Evolutionary conservation across 1,140 invertebrate species (phyloP), one percentile per base, ranked within the genome.

Genomic region (Heliconius hewitsoni): DNA sequence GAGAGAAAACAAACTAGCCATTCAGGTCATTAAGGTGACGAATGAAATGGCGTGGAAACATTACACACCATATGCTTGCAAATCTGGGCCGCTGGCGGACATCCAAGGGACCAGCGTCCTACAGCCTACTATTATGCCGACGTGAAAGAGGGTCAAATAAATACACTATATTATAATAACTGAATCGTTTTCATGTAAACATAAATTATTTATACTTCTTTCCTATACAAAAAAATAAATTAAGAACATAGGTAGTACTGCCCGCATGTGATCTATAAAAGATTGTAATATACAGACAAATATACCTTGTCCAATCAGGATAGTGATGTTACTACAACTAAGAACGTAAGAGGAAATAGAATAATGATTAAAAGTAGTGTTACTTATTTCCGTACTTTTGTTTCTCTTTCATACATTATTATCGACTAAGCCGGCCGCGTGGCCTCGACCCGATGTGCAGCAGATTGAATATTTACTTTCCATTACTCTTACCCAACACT

Each of bases 61-160:
- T 57, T 57, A 50, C 71, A 66, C 55, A 23, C 76, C 76, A 78
- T 78, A 52, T 71, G 66, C 42, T 60, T 60, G n/a, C 72, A 27
- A 27, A 34, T 74, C 19, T 79, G 73, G 72, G 60, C 9, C 73
- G 71, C 73, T 79, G 78, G 78, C 78, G 78, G 60, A 19, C 42
- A 60, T 66, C 78, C 78, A 79, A 23, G 23, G 74, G 73, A 57
- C 73, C 57, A 27, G 23, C 50, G 27, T 74, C 27, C 50, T n/a
- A n/a, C n/a, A n/a, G n/a, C n/a, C n/a, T n/a, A n/a, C 55, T 30
- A 23, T 37, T 11, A 30, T 1, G 27, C 46, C 30, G 23, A 23
- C 73, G 11, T 42, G 19, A 23, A 66, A 39, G 52, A 74, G 55
- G 55, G 74, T 37, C 74, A 23, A 30, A 74, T 57, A 75, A 75